Evolutionary conservation across 2,888 invertebrate genomes (phyloP).

Genomic region (Scrobipalpa costella): DNA sequence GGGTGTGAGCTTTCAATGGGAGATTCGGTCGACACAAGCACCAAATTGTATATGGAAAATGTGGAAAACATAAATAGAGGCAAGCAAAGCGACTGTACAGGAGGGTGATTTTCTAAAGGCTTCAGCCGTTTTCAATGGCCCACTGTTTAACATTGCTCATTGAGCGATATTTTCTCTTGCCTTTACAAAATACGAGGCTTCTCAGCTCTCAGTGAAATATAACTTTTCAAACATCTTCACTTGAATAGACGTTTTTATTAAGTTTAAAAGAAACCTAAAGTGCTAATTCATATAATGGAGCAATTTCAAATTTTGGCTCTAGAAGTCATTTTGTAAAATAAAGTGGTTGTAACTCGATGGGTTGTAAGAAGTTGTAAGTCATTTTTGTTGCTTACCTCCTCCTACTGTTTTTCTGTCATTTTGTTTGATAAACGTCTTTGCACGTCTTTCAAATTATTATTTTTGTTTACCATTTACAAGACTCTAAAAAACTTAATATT

Average conservation of each 20-base stretch:
- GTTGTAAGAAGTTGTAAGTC: too few relatives aligned
- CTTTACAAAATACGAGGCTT: conserved; percentile 57
- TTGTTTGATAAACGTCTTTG: too few relatives aligned
- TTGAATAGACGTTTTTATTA: conserved; percentile 44
- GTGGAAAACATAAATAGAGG: conserved; percentile 73
- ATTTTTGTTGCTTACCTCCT: too few relatives aligned
- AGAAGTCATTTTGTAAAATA: too few relatives aligned
- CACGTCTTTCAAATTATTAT: too few relatives aligned
- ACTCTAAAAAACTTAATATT: too few relatives aligned
- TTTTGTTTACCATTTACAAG: too few relatives aligned
- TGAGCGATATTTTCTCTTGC: conserved; percentile 72
- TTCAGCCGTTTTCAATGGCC: conserved; percentile 70
- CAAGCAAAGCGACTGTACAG: conserved; percentile 68
- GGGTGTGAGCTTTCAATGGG: conserved; percentile 67
- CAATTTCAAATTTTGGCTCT: too few relatives aligned
- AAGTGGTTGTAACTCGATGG: too few relatives aligned
- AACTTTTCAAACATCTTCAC: conserved; percentile 54
- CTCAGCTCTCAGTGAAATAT: conserved; percentile 40
- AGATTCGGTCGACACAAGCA: conserved; percentile 62
- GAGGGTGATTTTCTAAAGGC: conserved; percentile 78
- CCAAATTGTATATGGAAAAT: conserved; percentile 74
- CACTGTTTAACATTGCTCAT: conserved; percentile 76
- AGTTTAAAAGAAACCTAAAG: neutral
- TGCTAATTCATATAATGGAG: too few relatives aligned
- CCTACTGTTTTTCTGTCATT: too few relatives aligned